Evolutionary conservation across 2,888 invertebrate species (phyloP), one percentile per base, ranked within the genome.

Genomic region (Lomographa bimaculata): DNA sequence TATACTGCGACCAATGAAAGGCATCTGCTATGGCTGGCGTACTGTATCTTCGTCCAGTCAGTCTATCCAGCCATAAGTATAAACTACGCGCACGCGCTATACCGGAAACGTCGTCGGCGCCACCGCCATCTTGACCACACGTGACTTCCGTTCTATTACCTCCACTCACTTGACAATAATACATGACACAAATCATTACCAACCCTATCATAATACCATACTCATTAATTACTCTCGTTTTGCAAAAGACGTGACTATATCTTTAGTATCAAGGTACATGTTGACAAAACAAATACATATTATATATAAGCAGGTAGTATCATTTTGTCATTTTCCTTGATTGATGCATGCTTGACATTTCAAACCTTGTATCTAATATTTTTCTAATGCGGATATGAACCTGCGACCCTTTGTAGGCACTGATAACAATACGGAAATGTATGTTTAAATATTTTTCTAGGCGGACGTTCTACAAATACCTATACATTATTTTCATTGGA

Each of bases 121-220:
- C 34, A 60, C 57, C 66, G 68, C 66, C 71, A 65, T 71, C 63
- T 64, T 64, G 54, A 43, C 36, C 35, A 30, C 60, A 64, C 71
- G 73, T 71, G 69, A 73, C 63, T 71, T 73, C 73, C 73, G 60
- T 26, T 45, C 42, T 58, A 50, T 59, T 59, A 60, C 57, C 47
- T 52, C 37, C 21, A 24, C 38, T 28, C 14, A 24, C 19, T 17
- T 16, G 40, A 36, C 24, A 30, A 36, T 42, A n/a, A n/a, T 28
- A 5, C 7, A 11, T 17, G 7, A 19, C 10, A 23, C 8, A 6
- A 19, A 16, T 1, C 7, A 6, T 7, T 19, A 7, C 5, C 7
- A 29, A 36, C 44, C 18, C 33, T 34, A 34, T 38, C 27, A n/a
- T n/a, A n/a, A n/a, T n/a, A n/a, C n/a, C n/a, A n/a, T n/a, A n/a